These are phyloP conservation scores for Phorcus lineatus DNA, from an alignment of 2,888 invertebrate species.

Conservation along the genomic window DNA sequence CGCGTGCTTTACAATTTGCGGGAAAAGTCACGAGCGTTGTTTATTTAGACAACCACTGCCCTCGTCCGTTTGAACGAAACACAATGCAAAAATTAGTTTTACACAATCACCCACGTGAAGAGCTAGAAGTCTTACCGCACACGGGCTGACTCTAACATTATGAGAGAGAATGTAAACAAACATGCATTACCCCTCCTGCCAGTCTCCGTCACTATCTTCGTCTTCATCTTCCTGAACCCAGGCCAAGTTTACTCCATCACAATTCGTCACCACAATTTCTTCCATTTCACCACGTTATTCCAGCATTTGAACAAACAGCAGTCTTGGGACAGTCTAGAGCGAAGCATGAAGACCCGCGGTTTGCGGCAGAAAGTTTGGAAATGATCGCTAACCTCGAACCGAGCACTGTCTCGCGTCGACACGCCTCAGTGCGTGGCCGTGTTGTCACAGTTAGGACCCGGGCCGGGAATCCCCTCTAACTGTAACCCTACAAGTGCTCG, in stretches of 20 bases:
- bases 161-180: neutral
- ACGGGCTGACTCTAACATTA: neutral
- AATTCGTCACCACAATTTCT: neutral
- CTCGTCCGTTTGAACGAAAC: neutral
- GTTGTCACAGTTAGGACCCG: no score
- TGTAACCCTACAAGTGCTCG: no score
- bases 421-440: no score
- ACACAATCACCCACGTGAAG: neutral
- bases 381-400: neutral
- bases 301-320: no score
- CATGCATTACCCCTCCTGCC: neutral
- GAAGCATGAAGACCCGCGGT: neutral
- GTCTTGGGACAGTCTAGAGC: no score
- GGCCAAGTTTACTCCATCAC: neutral
- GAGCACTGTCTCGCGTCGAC: no score
- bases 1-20: neutral
- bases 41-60: neutral
- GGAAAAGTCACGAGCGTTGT: neutral
- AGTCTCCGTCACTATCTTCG: neutral
- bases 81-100: neutral
- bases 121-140: no score
- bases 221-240: neutral
- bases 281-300: neutral
- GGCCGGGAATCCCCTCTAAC: no score
- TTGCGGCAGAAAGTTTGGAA: neutral